These are phyloP conservation scores for Porites evermanni DNA, from an alignment of 92 coral and sea anemone species.

Conservation along the genomic window DNA sequence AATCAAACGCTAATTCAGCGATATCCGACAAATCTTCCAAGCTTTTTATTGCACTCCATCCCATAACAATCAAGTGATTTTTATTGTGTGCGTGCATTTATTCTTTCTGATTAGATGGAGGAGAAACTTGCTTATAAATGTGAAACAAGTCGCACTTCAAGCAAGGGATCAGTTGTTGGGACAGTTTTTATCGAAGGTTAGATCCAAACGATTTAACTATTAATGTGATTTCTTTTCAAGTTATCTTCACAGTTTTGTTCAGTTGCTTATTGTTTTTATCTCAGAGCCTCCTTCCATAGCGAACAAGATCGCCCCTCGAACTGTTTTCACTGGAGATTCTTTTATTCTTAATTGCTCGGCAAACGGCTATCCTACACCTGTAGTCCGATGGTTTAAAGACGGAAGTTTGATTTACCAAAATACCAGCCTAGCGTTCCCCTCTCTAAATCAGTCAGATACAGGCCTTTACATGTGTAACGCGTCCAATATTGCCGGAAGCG, in stretches of 20 bases:
- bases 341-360: conserved; percentile 16
- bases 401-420: not conserved
- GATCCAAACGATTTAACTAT: not conserved
- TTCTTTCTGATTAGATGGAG: conserved; percentile 10
- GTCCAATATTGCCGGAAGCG: conserved; percentile 17
- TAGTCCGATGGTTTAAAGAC: conserved; percentile 26
- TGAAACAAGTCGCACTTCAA: not conserved
- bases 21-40: no score
- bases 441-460: conserved; percentile 15
- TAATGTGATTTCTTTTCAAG: not conserved
- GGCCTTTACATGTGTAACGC: conserved; percentile 18
- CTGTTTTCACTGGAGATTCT: conserved; percentile 19
- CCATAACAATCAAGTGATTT: not conserved
- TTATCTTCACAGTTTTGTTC: no score
- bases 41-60: not conserved
- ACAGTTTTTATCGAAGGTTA: conserved; percentile 23
- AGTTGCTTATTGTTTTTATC: not conserved
- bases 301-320: not conserved
- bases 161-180: conserved; percentile 1
- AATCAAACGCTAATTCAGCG: no score
- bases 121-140: not conserved
- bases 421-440: conserved; percentile 7
- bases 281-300: conserved; percentile 14
- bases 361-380: conserved; percentile 16
- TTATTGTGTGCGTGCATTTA: no score